Conservation (phyloP, 2,113 vertebrate species). For the Trematomus loennbergii region DNA sequence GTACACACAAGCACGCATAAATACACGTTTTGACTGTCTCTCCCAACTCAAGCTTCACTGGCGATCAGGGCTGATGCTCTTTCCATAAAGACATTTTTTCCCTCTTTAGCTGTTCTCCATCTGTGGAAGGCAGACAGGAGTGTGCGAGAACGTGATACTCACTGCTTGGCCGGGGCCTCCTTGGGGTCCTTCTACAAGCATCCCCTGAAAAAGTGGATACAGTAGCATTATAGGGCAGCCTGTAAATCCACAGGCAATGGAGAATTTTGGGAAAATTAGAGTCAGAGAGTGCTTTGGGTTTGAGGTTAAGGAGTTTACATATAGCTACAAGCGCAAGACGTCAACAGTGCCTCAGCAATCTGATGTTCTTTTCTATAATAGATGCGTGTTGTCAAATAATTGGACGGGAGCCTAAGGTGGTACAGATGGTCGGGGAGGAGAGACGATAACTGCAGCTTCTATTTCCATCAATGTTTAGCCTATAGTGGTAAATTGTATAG, state of each 20-base stretch:
- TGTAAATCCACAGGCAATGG: conserved; percentile 60
- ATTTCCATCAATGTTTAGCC: conserved; percentile 49
- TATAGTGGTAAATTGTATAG: conserved; percentile 37
- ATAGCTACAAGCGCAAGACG: conserved; percentile 21
- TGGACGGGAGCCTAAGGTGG: conserved; percentile 30
- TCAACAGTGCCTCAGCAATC: conserved; percentile 22
- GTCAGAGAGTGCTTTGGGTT: conserved; percentile 38
- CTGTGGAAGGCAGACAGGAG: conserved; percentile 75
- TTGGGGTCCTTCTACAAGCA: conserved; percentile 96
- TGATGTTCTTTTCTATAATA: conserved; percentile 16
- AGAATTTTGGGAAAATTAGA: conserved; percentile 24
- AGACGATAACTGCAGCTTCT: conserved; percentile 35
- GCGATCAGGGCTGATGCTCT: conserved; percentile 66
- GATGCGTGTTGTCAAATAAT: conserved; percentile 32
- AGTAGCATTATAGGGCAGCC: conserved; percentile 74
- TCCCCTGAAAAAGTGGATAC: conserved; percentile 88
- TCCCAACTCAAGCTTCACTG: conserved; percentile 66
- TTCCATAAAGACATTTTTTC: conserved; percentile 79
- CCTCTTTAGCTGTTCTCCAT: conserved; percentile 79
- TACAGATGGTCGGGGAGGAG: conserved; percentile 31
- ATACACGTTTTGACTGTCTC: conserved; percentile 65
- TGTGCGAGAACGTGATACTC: conserved; percentile 83
- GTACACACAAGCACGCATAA: conserved; percentile 51
- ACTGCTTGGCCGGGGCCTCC: conserved; percentile 93
- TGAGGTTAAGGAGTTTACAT: conserved; percentile 54